Base-by-base conservation (phyloP, 2,888 invertebrate genomes). In the Thumatha senex region DNA sequence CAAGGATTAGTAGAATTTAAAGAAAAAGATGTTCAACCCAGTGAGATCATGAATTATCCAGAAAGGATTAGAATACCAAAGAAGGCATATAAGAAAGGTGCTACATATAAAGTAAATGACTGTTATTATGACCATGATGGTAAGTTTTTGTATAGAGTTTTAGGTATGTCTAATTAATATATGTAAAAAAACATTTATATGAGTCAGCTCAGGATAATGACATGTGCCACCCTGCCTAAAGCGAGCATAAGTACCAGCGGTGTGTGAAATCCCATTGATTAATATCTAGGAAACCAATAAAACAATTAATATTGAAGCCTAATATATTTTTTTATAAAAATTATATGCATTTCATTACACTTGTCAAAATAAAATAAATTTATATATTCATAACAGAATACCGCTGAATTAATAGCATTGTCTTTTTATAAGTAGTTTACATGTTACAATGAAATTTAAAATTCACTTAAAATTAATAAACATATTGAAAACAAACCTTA, bases 61-160 rank as follows among this genome's bases (percentile, higher is more conserved):
- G 93, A 94, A 57, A 89, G 88, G 70, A 96, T 97, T 56, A 89
- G 90, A 61, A 96, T 97, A 58, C 96, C 96, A 3, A 93, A 92
- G 64, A 92, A 93, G 46, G 87, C 93, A 33, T 93, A 92, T 63
- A 93, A 93, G 63, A 83, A 79, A 69, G 95, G 94, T 24, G 93
- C 92, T 39, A 94, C 94, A 8, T 97, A 96, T 73, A 95, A 94
- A 84, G 90, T 96, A 0, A 93, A 95, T 58, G 96, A 97, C 82
- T 95, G 95, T 67, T 97, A 94, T 78, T 97, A 97, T 82, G 96
- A 96, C 74, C 92, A 94, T 76, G 95, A 96, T 89, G 97, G 97
- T 0, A 92, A 90, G 76, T 96, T 97, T 87, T 88, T 97, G 49
- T 97, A 96, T 76, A 92, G 96, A 71, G 95, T 96, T 40, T 94